Evolutionary conservation across 2,113 vertebrate genomes (phyloP).

Genomic region (Notothenia coriiceps): DNA sequence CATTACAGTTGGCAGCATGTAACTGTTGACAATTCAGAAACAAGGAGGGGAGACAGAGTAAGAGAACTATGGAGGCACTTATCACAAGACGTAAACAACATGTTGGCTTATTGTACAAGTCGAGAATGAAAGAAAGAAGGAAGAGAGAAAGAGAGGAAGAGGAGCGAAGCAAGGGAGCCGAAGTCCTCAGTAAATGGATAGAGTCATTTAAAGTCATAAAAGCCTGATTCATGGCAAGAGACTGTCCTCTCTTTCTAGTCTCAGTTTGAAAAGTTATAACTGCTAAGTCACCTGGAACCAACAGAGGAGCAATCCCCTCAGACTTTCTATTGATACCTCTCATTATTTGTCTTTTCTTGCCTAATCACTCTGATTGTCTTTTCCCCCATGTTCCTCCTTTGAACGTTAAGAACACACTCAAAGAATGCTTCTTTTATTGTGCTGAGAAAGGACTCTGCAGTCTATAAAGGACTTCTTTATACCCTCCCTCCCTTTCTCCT

Average conservation of each 20-base stretch:
- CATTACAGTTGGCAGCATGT: slow-evolving; percentile 7
- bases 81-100: slow-evolving; percentile 30
- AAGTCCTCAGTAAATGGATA: slow-evolving; percentile 64
- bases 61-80: slow-evolving; percentile 40
- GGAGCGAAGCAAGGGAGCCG: slow-evolving; percentile 48
- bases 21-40: slow-evolving; percentile 33
- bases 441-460: slow-evolving; percentile 42
- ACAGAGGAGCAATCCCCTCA: slow-evolving; percentile 42
- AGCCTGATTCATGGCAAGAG: slow-evolving; percentile 71
- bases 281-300: slow-evolving; percentile 73
- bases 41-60: slow-evolving; percentile 17
- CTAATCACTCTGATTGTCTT: slow-evolving; percentile 14
- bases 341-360: slow-evolving; percentile 1
- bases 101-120: slow-evolving; percentile 46
- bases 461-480: slow-evolving; percentile 72
- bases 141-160: slow-evolving; percentile 35
- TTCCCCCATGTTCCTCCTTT: not conserved
- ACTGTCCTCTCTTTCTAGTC: slow-evolving; percentile 68
- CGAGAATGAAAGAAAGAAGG: not conserved
- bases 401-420: slow-evolving; percentile 26
- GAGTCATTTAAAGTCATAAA: slow-evolving; percentile 70
- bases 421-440: slow-evolving; percentile 61
- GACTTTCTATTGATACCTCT: slow-evolving; percentile 6
- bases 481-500: slow-evolving; percentile 39
- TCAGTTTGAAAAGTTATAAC: slow-evolving; percentile 49